Base-by-base conservation (phyloP, 2,888 invertebrate species). In the Drosophila trichaetosa region DNA sequence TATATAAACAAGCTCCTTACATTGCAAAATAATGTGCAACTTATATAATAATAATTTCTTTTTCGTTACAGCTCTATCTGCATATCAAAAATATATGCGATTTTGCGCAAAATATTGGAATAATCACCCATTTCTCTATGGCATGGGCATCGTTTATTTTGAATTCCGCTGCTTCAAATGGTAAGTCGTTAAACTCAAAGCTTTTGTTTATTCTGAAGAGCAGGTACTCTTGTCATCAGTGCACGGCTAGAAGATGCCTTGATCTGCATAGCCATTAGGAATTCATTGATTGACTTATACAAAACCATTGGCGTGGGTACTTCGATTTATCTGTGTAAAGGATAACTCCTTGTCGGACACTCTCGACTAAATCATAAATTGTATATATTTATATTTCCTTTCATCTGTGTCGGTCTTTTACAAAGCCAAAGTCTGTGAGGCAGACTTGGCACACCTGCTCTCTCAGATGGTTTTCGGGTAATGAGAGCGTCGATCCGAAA, bases 81-180 rank as follows among this genome's bases (percentile, higher is more conserved):
- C 99, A 4, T 99, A 99, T 94, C 99, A 99, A 94, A 98, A 97
- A 93, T 98, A 97, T 93, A 96, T 96, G 91, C 95, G 96, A 40
- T 93, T 97, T 34, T 96, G 96, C 90, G 94, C 96, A 78, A 96
- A 97, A 90, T 88, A 91, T 74, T 98, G 98, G 97, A 96, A 96
- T 93, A 97, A 99, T 93, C 96, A 97, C 1, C 94, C 96, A 18
- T 99, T 98, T 92, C 94, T 99, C 36, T 99, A 98, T 93, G 99
- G 99, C 31, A 94, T 99, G 53, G 99, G 99, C 1, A 94, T 99
- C 52, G 98, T 98, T 73, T 99, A 99, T 93, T 99, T 98, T 93
- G 98, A 99, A 93, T 99, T 96, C 94, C 98, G 98, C 92, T 97
- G 98, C 42, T 99, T 97, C 94, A 96, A 97, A 93, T 98, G 98